Evolutionary conservation across 2,888 invertebrate species (phyloP).

Genomic region (Acanthopleura granulata): DNA sequence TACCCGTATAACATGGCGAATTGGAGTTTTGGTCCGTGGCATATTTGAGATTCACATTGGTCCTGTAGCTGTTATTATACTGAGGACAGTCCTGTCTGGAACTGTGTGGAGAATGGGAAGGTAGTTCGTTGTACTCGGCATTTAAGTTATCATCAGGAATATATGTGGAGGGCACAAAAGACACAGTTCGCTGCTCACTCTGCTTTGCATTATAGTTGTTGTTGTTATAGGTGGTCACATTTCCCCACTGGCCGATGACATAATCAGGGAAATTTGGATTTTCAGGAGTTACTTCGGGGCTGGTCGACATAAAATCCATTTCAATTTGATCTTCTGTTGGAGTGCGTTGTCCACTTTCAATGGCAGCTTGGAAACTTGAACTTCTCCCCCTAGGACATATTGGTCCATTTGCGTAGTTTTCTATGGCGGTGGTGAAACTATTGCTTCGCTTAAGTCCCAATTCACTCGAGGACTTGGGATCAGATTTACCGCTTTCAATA

Average conservation of each 20-base stretch:
- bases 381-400: slow-evolving; percentile 35
- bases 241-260: neutral
- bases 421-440: neutral
- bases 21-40: too few species aligned
- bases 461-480: neutral
- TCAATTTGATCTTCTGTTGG: slow-evolving; percentile 24
- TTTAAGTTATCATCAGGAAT: neutral
- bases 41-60: too few species aligned
- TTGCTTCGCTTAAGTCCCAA: neutral
- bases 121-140: neutral
- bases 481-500: slow-evolving; percentile 29
- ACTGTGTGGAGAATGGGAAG: too few species aligned
- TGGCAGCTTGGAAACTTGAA: slow-evolving; percentile 47
- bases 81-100: too few species aligned
- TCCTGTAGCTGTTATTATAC: too few species aligned
- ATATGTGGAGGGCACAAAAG: neutral
- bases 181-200: neutral
- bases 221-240: neutral
- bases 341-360: slow-evolving; percentile 42
- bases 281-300: slow-evolving; percentile 27
- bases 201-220: neutral
- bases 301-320: slow-evolving; percentile 23
- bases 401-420: neutral
- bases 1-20: too few species aligned
- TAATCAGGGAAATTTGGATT: slow-evolving; percentile 19